Percentiles rank a stretch among this genome's conserved stretches.
These are phyloP conservation scores for Drosophila pseudotakahashii DNA, from an alignment of 2,888 invertebrate species.

Conservation along the genomic window DNA sequence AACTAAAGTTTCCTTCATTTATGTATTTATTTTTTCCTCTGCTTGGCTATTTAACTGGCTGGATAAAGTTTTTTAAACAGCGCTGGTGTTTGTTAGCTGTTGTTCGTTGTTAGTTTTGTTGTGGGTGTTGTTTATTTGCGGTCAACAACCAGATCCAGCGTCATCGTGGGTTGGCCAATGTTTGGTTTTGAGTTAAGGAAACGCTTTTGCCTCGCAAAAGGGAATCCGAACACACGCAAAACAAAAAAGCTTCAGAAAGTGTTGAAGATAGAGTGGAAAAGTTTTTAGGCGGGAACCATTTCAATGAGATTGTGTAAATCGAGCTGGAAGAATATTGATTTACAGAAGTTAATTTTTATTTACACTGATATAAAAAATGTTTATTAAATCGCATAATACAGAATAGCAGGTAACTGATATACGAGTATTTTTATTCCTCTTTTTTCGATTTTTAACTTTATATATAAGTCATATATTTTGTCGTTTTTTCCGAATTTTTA, in stretches of 20 bases:
- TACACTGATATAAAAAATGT: neutral
- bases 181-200: constrained; percentile 34
- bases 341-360: neutral
- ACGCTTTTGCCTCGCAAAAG: constrained; percentile 7
- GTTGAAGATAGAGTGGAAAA: constrained; percentile 14
- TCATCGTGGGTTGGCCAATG: constrained; percentile 12
- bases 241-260: constrained; percentile 6
- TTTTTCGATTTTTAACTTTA: neutral
- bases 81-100: constrained; percentile 67
- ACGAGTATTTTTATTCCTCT: too few relatives aligned
- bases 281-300: constrained; percentile 11
- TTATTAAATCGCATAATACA: too few relatives aligned
- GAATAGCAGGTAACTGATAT: too few relatives aligned
- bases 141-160: constrained; percentile 47
- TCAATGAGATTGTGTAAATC: constrained; percentile 21
- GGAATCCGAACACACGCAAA: neutral
- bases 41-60: constrained; percentile 37
- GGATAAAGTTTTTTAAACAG: constrained; percentile 64
- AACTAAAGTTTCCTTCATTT: constrained; percentile 45
- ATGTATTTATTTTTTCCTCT: constrained; percentile 38
- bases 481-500: neutral
- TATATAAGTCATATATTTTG: neutral
- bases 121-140: constrained; percentile 66
- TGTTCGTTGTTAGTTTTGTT: constrained; percentile 56
- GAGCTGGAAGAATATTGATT: neutral